These are phyloP conservation scores for Mormyrus lacerda DNA, from an alignment of 2,113 vertebrate genomes.

Conservation along the genomic window DNA sequence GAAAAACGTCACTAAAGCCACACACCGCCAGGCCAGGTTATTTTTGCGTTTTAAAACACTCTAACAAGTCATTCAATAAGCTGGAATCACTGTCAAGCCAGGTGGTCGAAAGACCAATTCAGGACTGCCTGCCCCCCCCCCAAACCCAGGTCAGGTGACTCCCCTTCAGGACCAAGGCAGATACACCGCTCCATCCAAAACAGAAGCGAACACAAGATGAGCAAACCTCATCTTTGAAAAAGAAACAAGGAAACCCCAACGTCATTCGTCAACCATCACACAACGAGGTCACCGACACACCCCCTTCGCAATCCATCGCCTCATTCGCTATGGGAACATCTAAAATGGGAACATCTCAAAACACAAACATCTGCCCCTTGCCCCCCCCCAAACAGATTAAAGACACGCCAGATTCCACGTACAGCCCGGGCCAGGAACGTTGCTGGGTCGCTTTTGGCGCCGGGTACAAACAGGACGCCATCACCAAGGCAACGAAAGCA, in stretches of 20 bases:
- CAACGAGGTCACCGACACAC: not conserved
- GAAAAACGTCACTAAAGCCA: too few relatives aligned
- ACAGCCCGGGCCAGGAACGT: not conserved
- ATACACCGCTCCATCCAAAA: not conserved
- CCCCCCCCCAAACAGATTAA: not conserved
- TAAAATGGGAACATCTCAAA: not conserved
- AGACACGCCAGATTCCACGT: not conserved
- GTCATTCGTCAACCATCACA: not conserved
- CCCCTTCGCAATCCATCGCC: not conserved
- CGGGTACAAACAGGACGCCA: constrained; percentile 68
- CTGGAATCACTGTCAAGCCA: not conserved
- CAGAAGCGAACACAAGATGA: not conserved
- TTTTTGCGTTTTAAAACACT: not conserved
- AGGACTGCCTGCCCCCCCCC: not conserved
- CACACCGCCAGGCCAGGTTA: not conserved
- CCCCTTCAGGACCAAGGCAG: not conserved
- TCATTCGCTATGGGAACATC: not conserved
- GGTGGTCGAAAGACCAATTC: not conserved
- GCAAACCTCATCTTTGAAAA: not conserved
- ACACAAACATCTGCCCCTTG: not conserved
- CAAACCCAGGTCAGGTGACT: not conserved
- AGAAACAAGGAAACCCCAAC: not conserved
- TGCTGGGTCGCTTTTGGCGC: not conserved
- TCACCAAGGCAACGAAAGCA: constrained; percentile 83
- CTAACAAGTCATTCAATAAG: not conserved